These are phyloP conservation scores for Spinibarbus caldwelli DNA, from an alignment of 2,797 vertebrate genomes.

Conservation along the genomic window DNA sequence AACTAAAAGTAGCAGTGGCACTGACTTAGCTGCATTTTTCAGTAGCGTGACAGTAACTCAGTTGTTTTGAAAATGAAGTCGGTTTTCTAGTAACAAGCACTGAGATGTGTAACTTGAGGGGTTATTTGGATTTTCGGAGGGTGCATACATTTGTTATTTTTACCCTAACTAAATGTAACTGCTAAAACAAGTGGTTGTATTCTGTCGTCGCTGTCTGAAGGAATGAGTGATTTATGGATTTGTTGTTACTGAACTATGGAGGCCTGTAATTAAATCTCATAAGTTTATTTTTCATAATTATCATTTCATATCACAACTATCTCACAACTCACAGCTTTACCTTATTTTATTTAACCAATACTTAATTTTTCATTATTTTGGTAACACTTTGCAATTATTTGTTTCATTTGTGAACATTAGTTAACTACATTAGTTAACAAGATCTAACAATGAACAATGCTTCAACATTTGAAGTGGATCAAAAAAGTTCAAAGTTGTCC, in stretches of 20 bases:
- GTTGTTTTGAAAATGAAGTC: not conserved
- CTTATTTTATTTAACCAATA: not conserved
- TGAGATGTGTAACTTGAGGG: not conserved
- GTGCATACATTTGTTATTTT: too few relatives aligned
- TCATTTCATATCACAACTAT: not conserved
- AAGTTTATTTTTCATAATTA: too few relatives aligned
- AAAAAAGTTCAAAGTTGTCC: too few relatives aligned
- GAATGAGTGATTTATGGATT: not conserved
- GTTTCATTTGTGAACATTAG: not conserved
- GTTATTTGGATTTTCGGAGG: not conserved
- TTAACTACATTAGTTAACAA: not conserved
- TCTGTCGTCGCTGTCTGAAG: not conserved
- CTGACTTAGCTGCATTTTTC: not conserved
- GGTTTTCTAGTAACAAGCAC: not conserved
- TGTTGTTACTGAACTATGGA: too few relatives aligned
- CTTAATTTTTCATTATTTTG: not conserved
- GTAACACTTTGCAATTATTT: not conserved
- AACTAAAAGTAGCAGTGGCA: conserved; percentile 7
- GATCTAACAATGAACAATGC: not conserved
- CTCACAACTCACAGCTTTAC: too few relatives aligned
- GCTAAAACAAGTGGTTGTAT: not conserved
- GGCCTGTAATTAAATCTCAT: too few relatives aligned
- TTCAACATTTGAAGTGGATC: too few relatives aligned
- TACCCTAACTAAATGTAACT: not conserved
- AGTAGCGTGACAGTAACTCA: not conserved